These are phyloP conservation scores for Carpatolechia fugitivella DNA, from an alignment of 2,888 invertebrate genomes.

Conservation along the genomic window DNA sequence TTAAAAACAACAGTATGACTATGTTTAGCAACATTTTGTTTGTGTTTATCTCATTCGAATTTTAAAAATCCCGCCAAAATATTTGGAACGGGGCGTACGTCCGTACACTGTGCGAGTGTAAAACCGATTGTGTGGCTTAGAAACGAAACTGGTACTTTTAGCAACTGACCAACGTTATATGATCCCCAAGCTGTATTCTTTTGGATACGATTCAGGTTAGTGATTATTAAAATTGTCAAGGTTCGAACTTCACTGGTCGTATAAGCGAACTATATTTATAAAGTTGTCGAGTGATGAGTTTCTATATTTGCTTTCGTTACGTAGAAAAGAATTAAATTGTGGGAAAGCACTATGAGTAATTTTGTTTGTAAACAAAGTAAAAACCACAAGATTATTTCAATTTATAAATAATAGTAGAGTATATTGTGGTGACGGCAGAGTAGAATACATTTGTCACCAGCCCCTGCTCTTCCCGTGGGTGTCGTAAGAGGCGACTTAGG, in stretches of 20 bases:
- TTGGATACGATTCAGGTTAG: no score
- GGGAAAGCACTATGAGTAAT: not conserved
- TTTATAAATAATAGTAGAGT: not conserved
- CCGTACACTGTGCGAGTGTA: slow-evolving; percentile 45
- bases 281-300: slow-evolving; percentile 9
- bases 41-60: slow-evolving; percentile 16
- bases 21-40: slow-evolving; percentile 27
- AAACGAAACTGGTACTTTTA: slow-evolving; percentile 46
- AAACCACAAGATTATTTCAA: not conserved
- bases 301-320: not conserved
- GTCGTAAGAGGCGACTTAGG: no score
- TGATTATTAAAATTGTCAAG: not conserved
- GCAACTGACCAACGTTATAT: slow-evolving; percentile 30
- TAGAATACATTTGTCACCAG: no score
- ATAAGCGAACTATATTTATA: slow-evolving; percentile 15
- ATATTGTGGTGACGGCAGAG: no score
- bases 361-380: slow-evolving; percentile 1
- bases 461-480: no score
- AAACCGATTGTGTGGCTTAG: slow-evolving; percentile 38
- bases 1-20: slow-evolving; percentile 12
- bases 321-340: not conserved
- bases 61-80: slow-evolving; percentile 25
- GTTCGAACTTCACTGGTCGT: not conserved
- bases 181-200: slow-evolving; percentile 32
- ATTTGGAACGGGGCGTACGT: slow-evolving; percentile 36